Conservation (phyloP, 1,140 invertebrate species). For the Ganaspis sp. region DNA sequence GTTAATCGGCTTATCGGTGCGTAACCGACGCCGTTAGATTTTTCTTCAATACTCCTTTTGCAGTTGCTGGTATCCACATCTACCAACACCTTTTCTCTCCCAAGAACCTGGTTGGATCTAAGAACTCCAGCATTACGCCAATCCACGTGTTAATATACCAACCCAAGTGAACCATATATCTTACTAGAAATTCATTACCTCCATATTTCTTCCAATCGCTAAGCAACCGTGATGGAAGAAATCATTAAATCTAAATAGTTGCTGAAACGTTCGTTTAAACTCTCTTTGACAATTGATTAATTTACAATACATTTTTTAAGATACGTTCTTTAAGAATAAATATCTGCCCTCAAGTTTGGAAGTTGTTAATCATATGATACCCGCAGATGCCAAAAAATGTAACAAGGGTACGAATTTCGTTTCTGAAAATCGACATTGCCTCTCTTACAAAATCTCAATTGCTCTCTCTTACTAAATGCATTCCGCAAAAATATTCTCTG, state of each 20-base stretch:
- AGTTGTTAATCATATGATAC: too few relatives aligned
- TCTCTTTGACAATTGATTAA: too few relatives aligned
- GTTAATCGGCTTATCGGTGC: slow-evolving; percentile 48
- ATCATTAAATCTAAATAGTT: not conserved
- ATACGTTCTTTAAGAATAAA: too few relatives aligned
- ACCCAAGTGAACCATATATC: slow-evolving; percentile 8
- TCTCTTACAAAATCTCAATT: too few relatives aligned
- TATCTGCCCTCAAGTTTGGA: too few relatives aligned
- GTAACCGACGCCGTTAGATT: slow-evolving; percentile 48
- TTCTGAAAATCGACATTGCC: too few relatives aligned
- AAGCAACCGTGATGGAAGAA: not conserved
- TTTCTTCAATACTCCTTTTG: slow-evolving; percentile 34
- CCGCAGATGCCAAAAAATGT: too few relatives aligned
- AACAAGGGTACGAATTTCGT: too few relatives aligned
- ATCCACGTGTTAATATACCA: not conserved
- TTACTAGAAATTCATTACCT: slow-evolving; percentile 3
- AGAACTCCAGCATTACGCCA: not conserved
- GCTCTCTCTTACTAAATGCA: too few relatives aligned
- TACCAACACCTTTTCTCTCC: slow-evolving; percentile 4
- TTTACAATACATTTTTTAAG: too few relatives aligned
- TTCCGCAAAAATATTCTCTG: too few relatives aligned
- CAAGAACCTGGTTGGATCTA: not conserved
- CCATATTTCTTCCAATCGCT: not conserved
- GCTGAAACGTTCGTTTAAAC: not conserved
- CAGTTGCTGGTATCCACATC: not conserved